phyloP scores from a whole-genome alignment of 1,140 invertebrate species.

The Ptiloglossa arizonensis region DNA sequence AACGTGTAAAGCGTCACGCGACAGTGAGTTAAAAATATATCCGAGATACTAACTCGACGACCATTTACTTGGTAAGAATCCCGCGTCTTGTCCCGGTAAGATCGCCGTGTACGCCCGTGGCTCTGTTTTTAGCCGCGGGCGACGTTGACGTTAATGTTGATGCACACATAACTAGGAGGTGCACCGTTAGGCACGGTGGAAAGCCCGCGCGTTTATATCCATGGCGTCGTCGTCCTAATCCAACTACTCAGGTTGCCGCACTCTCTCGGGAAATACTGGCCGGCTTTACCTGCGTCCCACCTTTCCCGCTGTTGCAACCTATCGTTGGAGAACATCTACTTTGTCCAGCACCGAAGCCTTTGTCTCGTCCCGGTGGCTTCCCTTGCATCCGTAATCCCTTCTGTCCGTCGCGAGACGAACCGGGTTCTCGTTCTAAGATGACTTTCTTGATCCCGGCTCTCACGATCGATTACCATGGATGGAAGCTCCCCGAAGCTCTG shows the following conservation, averaged over 20 bases:
- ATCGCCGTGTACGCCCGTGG: too few relatives aligned
- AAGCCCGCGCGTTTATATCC: slow-evolving; percentile 47
- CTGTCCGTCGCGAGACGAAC: slow-evolving; percentile 37
- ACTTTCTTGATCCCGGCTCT: slow-evolving; percentile 52
- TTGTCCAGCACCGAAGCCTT: slow-evolving; percentile 43
- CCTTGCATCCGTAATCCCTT: slow-evolving; percentile 23
- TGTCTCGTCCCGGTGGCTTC: slow-evolving; percentile 45
- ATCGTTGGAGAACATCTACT: slow-evolving; percentile 46
- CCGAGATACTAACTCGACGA: too few relatives aligned
- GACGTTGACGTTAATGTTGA: slow-evolving; percentile 54
- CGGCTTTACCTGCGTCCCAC: slow-evolving; percentile 54
- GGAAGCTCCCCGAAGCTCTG: too few relatives aligned
- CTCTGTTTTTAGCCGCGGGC: neutral
- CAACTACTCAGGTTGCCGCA: slow-evolving; percentile 28
- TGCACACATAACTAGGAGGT: slow-evolving; percentile 13
- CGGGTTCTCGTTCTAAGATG: slow-evolving; percentile 46
- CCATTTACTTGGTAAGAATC: too few relatives aligned
- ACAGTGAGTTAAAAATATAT: too few relatives aligned
- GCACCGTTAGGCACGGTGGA: slow-evolving; percentile 13
- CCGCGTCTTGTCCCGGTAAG: too few relatives aligned
- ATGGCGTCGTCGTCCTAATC: slow-evolving; percentile 34
- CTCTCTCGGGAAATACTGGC: slow-evolving; percentile 59
- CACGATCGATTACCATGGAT: slow-evolving; percentile 43
- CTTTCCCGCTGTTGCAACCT: slow-evolving; percentile 39
- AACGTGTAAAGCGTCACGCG: too few relatives aligned